Evolutionary conservation across 2,113 vertebrate species (phyloP).

Genomic region (Dipodomys spectabilis): DNA sequence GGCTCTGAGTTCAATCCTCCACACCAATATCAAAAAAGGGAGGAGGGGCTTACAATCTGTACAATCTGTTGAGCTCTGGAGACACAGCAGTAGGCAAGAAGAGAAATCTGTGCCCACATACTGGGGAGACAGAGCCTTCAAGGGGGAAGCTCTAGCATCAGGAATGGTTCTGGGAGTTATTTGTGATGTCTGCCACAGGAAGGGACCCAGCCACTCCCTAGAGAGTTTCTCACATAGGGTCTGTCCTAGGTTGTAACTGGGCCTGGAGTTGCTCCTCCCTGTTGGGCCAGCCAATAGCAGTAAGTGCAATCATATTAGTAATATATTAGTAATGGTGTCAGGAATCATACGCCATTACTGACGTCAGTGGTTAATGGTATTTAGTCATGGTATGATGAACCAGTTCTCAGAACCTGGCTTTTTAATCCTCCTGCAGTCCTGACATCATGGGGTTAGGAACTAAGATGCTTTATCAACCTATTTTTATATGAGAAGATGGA

Average conservation of each 20-base stretch:
- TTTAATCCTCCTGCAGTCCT: neutral
- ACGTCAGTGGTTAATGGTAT: neutral
- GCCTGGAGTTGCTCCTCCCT: neutral
- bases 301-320: neutral
- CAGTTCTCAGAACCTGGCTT: no score
- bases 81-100: no score
- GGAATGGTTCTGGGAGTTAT: neutral
- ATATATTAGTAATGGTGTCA: conserved; percentile 11
- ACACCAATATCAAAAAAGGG: no score
- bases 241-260: neutral
- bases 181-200: neutral
- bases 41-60: neutral
- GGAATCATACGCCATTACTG: neutral
- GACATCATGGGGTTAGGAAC: neutral
- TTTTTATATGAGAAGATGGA: neutral
- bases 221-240: neutral
- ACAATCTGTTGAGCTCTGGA: neutral
- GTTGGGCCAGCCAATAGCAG: neutral
- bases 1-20: no score
- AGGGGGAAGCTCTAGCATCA: no score
- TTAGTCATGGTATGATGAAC: neutral
- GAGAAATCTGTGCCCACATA: neutral
- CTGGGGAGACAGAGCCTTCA: neutral
- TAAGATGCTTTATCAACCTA: neutral
- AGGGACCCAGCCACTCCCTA: neutral